A percentile compares a stretch with the other conserved stretches of the same genome.
These are phyloP conservation scores for Austrolebias charrua DNA, from an alignment of 2,797 vertebrate species.

Conservation along the genomic window DNA sequence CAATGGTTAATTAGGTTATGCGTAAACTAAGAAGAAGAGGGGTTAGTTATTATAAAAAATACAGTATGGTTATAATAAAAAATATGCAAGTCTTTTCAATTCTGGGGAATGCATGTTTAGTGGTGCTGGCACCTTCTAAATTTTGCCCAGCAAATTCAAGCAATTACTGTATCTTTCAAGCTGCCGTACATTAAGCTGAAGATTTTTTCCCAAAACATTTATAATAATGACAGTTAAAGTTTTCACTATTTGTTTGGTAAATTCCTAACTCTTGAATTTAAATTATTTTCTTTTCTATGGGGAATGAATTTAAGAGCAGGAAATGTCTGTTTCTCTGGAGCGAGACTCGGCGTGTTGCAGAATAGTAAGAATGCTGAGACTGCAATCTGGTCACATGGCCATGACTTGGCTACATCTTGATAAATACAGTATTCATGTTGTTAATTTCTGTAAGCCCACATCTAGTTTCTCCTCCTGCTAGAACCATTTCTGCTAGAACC, in stretches of 20 bases:
- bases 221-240: too few species aligned
- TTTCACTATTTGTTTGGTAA: too few species aligned
- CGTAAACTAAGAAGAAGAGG: background rate
- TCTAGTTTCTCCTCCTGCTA: slow-evolving; percentile 7
- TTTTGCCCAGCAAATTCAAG: too few species aligned
- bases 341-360: slow-evolving; percentile 26
- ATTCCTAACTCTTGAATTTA: too few species aligned
- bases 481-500: background rate
- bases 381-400: slow-evolving; percentile 68
- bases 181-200: too few species aligned
- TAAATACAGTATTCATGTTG: slow-evolving; percentile 10
- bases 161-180: too few species aligned
- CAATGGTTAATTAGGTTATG: background rate
- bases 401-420: slow-evolving; percentile 37
- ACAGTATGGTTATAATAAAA: background rate
- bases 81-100: background rate
- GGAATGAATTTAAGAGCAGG: slow-evolving; percentile 20
- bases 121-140: too few species aligned
- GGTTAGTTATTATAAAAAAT: background rate
- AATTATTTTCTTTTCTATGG: background rate
- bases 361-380: slow-evolving; percentile 61
- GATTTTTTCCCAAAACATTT: too few species aligned
- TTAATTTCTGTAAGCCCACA: slow-evolving; percentile 22
- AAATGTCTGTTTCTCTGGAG: slow-evolving; percentile 23
- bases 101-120: background rate